Percentiles rank a stretch among this genome's conserved stretches.
These are phyloP conservation scores for Cylloceria caligata DNA, from an alignment of 2,888 invertebrate species.

Conservation along the genomic window DNA sequence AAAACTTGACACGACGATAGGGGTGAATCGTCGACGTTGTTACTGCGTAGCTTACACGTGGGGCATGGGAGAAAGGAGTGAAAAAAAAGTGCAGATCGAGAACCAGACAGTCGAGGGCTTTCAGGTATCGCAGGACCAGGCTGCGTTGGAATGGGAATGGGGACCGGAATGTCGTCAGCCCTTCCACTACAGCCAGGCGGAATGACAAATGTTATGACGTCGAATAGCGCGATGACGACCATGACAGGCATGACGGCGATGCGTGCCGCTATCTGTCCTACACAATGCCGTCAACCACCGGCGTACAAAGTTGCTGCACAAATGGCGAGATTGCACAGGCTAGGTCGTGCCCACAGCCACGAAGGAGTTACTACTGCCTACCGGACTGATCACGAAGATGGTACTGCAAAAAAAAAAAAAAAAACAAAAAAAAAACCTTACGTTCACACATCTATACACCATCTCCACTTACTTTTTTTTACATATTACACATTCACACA, in stretches of 20 bases:
- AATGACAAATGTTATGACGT: constrained; percentile 71
- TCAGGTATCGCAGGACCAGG: constrained; percentile 81
- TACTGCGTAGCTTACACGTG: constrained; percentile 50
- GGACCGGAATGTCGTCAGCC: constrained; percentile 78
- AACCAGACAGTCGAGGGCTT: constrained; percentile 82
- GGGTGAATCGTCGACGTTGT: constrained; percentile 54
- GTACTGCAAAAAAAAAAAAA: constrained; percentile 78
- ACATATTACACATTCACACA: constrained; percentile 24
- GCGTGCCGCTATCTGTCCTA: constrained; percentile 74
- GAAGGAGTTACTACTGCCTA: constrained; percentile 90
- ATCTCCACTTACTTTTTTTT: constrained; percentile 18
- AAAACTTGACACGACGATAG: constrained; percentile 17
- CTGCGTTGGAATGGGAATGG: constrained; percentile 75
- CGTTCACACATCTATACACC: constrained; percentile 42
- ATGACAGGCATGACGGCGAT: constrained; percentile 70
- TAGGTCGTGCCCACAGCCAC: constrained; percentile 94
- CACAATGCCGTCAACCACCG: constrained; percentile 89
- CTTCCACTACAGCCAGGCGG: constrained; percentile 76
- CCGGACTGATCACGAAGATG: constrained; percentile 89
- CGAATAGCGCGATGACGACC: constrained; percentile 72
- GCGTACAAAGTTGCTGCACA: constrained; percentile 95
- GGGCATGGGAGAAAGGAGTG: constrained; percentile 46
- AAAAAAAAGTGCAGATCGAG: constrained; percentile 59
- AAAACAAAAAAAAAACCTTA: constrained; percentile 45
- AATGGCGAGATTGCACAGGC: constrained; percentile 92